Base-by-base conservation (phyloP, 2,888 invertebrate species). In the Troilus luridus region DNA sequence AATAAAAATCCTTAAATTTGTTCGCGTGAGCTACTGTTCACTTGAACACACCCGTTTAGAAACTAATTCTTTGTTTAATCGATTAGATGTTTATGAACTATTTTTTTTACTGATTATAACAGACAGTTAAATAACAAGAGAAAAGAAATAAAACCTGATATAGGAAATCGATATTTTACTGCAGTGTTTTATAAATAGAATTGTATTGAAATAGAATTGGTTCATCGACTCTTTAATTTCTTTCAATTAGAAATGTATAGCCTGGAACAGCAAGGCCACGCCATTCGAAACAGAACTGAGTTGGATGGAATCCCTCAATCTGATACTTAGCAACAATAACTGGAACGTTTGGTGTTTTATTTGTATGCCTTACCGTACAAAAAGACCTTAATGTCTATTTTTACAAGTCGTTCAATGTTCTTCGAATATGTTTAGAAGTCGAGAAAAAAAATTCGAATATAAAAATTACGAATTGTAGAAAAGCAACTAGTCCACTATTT, bases 151-250 rank as follows among this genome's bases (percentile, higher is more conserved):
- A 62, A 21, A 7, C 8, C 21, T 3, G 19, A 62, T 62, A 21
- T 62, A 5, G 9, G 7, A 21, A 19, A 19, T 62, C 19, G 19
- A 19, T 62, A 6, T 62, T 62, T 62, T 21, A 5, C 64, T 9
- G 9, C 0, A 67, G 14, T 14, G 14, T 27, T 24, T 24, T 67
- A 67, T 24, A 24, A 67, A 24, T 67, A 14, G 67, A 67, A 11
- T 67, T 67, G 14, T 24, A 67, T 24, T 14, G 17, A 27, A 77
- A 77, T 77, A 77, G 72, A 77, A 77, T 41, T 77, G 19, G 72
- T 77, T 77, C 72, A 77, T 12, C 41, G 72, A 77, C 72, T 77
- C 17, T 41, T 77, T 77, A 41, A 77, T 77, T 41, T 77, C 72
- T 77, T 77, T 77, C 72, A 77, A 77, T 77, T 41, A 41, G 27